Evolutionary conservation across 2,113 vertebrate species (phyloP).

Genomic region (Oreochromis niloticus): DNA sequence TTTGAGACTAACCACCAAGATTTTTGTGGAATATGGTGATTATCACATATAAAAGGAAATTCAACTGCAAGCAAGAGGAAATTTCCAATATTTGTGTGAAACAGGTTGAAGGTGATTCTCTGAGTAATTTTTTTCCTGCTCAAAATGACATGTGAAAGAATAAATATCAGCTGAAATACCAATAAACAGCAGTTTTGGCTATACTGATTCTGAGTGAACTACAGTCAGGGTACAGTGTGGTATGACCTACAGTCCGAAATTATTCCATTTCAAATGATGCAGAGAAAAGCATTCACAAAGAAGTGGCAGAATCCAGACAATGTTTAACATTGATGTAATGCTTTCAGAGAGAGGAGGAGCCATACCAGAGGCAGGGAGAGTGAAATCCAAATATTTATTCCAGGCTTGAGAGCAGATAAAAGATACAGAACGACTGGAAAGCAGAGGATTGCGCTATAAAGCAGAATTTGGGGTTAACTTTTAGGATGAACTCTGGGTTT

Average conservation of each 20-base stretch:
- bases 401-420: background rate
- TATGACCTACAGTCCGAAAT: background rate
- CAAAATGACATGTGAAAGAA: background rate
- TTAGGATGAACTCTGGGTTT: background rate
- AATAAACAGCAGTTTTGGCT: background rate
- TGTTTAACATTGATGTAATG: background rate
- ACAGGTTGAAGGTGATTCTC: background rate
- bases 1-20: background rate
- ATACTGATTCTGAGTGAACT: rapidly evolving
- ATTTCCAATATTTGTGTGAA: background rate
- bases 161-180: background rate
- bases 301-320: background rate
- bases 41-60: background rate
- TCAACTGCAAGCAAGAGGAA: background rate
- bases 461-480: background rate
- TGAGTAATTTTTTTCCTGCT: background rate
- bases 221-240: background rate
- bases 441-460: rapidly evolving
- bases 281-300: background rate
- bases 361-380: background rate
- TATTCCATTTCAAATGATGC: background rate
- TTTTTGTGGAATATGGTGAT: background rate
- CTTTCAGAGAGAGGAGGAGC: background rate
- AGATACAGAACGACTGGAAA: background rate
- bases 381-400: background rate